Conservation (phyloP, 2,797 vertebrate species). For the Xenops minutus region DNA sequence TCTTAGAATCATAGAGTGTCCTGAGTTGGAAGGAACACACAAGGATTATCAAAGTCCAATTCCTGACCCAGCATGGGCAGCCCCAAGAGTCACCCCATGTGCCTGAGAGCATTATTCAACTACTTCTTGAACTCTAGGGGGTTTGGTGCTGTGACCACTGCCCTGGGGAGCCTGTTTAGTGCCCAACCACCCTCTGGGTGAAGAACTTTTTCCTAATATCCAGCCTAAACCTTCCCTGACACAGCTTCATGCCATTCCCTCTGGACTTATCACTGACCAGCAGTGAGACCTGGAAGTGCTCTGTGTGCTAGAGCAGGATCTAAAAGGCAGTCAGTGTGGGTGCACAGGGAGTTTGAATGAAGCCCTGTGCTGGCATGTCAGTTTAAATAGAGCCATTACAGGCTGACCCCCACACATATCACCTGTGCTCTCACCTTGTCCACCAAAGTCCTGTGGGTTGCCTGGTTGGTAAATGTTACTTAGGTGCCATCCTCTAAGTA, state of each 20-base stretch:
- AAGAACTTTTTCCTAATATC: neutral
- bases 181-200: rapidly evolving
- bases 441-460: neutral
- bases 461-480: neutral
- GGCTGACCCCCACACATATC: neutral
- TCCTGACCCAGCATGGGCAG: neutral
- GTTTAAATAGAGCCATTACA: neutral
- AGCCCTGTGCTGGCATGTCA: neutral
- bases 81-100: neutral
- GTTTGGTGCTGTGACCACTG: neutral
- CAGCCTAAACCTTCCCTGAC: neutral
- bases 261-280: neutral
- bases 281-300: neutral
- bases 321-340: neutral
- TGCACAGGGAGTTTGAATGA: neutral
- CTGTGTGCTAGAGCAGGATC: neutral
- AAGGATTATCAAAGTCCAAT: neutral
- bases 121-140: neutral
- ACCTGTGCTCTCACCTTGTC: neutral
- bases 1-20: neutral
- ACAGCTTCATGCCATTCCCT: neutral
- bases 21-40: neutral
- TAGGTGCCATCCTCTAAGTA: neutral
- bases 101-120: neutral
- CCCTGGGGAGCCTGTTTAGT: neutral